Conservation (phyloP, 1,140 invertebrate genomes). For the Megalopta genalis region DNA sequence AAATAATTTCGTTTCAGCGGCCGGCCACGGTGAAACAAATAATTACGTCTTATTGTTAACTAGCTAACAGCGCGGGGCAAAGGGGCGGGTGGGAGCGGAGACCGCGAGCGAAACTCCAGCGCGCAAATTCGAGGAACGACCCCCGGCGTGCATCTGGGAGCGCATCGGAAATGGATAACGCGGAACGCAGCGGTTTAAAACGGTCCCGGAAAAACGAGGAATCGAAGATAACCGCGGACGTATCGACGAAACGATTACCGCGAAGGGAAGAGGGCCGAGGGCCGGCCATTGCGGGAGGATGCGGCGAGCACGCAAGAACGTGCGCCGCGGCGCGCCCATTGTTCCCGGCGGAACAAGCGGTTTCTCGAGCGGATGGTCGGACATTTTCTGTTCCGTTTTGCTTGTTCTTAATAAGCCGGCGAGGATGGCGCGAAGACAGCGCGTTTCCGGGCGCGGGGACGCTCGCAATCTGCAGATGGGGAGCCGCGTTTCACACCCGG, state of each 20-base stretch:
- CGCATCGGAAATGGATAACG: background rate
- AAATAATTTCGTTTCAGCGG: constrained; percentile 37
- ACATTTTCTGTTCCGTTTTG: constrained; percentile 19
- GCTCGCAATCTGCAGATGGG: constrained; percentile 26
- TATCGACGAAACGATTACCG: constrained; percentile 26
- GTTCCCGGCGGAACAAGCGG: constrained; percentile 7
- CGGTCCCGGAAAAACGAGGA: background rate
- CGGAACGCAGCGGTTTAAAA: background rate
- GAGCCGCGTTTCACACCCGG: constrained; percentile 21
- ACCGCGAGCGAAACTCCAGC: too few species aligned
- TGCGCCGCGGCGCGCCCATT: constrained; percentile 28
- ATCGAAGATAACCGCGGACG: background rate
- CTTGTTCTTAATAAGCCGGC: constrained; percentile 1
- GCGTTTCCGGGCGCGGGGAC: background rate
- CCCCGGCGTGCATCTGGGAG: too few species aligned
- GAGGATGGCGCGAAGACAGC: background rate
- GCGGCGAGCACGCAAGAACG: constrained; percentile 13
- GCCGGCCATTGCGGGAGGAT: constrained; percentile 6
- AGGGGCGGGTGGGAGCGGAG: too few species aligned
- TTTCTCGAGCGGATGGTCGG: constrained; percentile 25
- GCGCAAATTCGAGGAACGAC: background rate
- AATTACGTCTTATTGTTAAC: constrained; percentile 21
- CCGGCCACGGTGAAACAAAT: constrained; percentile 27
- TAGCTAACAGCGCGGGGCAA: too few species aligned
- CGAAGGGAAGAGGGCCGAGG: background rate